Percentiles rank a stretch among this genome's conserved stretches.
phyloP scores from a whole-genome alignment of 2,797 vertebrate genomes.

The Anguilla megastoma region DNA sequence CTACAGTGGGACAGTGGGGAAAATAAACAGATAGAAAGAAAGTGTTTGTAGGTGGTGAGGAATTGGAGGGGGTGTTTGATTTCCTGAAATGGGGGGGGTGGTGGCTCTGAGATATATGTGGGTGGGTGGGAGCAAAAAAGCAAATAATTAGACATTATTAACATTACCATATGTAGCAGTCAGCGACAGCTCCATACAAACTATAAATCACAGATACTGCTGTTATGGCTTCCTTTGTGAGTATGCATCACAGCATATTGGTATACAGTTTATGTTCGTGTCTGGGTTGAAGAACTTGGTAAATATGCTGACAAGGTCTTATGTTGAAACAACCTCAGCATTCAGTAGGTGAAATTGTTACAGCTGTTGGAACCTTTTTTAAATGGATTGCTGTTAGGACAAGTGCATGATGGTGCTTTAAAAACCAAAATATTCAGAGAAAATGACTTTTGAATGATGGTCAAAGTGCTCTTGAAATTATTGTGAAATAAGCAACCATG shows the following conservation, averaged over 20 bases:
- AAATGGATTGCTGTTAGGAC: not conserved
- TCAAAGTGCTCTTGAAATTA: not conserved
- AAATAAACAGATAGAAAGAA: not conserved
- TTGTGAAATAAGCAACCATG: not conserved
- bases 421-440: not conserved
- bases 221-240: constrained; percentile 24
- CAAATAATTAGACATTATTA: constrained; percentile 14
- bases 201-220: no score
- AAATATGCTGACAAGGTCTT: constrained; percentile 41
- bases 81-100: not conserved
- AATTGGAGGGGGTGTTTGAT: not conserved
- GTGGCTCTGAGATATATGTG: not conserved
- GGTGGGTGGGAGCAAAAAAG: constrained; percentile 24
- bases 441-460: not conserved
- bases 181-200: constrained; percentile 13
- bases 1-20: not conserved
- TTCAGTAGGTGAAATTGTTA: constrained; percentile 51
- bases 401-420: not conserved
- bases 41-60: not conserved
- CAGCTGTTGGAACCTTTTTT: not conserved
- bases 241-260: constrained; percentile 37
- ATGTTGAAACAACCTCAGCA: constrained; percentile 43
- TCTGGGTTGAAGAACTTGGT: constrained; percentile 35
- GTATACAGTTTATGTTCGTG: constrained; percentile 36
- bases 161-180: constrained; percentile 9